phyloP scores from a whole-genome alignment of 2,888 invertebrate genomes.

The Tachina lurida region DNA sequence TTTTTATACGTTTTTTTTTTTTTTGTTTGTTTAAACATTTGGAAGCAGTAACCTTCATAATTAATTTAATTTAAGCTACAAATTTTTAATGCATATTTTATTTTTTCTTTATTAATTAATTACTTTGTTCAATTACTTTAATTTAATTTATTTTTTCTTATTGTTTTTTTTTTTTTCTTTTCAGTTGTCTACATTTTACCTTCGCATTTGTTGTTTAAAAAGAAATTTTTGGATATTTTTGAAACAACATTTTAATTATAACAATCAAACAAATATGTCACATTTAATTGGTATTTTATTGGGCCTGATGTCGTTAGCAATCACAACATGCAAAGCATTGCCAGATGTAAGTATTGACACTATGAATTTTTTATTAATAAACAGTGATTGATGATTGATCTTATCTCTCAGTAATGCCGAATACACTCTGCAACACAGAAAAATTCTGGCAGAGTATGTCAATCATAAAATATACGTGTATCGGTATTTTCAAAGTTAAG shows the following conservation, averaged over 20 bases:
- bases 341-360: conserved; percentile 81
- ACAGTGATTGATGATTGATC: no score
- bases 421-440: no score
- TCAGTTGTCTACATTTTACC: conserved; percentile 30
- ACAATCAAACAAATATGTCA: conserved; percentile 78
- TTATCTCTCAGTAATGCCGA: no score
- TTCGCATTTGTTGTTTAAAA: conserved; percentile 21
- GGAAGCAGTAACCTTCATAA: no score
- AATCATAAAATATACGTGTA: no score
- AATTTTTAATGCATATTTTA: not conserved
- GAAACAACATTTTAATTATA: conserved; percentile 33
- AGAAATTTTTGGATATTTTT: conserved; percentile 13
- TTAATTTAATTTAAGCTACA: not conserved
- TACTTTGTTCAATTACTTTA: conserved; percentile 1
- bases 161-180: conserved; percentile 46
- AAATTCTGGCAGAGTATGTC: no score
- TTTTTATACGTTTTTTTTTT: not conserved
- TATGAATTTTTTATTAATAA: no score
- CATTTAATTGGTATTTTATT: conserved; percentile 78
- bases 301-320: conserved; percentile 79
- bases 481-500: no score
- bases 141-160: conserved; percentile 17
- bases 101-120: not conserved
- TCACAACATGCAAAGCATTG: conserved; percentile 81
- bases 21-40: not conserved